A percentile compares a stretch with the other conserved stretches of the same genome.
Evolutionary conservation across 2,888 invertebrate genomes (phyloP).

Genomic region (Ochropacha duplaris): DNA sequence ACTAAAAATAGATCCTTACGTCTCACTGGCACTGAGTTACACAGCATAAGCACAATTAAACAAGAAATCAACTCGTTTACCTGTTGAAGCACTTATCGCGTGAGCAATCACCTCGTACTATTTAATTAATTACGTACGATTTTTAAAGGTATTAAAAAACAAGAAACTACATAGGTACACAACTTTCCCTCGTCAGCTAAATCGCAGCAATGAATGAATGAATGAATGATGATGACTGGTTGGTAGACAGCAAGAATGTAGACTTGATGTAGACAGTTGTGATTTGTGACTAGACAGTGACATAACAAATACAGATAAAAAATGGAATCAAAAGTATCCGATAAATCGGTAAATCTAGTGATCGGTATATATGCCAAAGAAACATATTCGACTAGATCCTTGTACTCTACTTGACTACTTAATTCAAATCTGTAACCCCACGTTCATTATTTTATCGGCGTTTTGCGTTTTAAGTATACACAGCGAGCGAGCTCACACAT

Average conservation of each 20-base stretch:
- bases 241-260: too few species aligned
- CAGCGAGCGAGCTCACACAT: too few species aligned
- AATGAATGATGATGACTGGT: not conserved
- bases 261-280: too few species aligned
- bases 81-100: slow-evolving; percentile 27
- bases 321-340: too few species aligned
- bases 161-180: slow-evolving; percentile 4
- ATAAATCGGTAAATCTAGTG: too few species aligned
- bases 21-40: slow-evolving; percentile 38
- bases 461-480: too few species aligned
- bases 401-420: too few species aligned
- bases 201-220: slow-evolving; percentile 20
- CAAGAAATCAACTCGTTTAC: slow-evolving; percentile 13
- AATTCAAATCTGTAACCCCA: too few species aligned
- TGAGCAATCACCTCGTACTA: slow-evolving; percentile 22
- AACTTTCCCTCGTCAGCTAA: slow-evolving; percentile 32
- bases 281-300: not conserved
- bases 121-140: slow-evolving; percentile 26
- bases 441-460: too few species aligned
- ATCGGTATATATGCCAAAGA: too few species aligned
- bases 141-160: slow-evolving; percentile 14
- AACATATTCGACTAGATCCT: too few species aligned
- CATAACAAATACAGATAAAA: not conserved
- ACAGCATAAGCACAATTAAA: slow-evolving; percentile 16
- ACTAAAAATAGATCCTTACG: slow-evolving; percentile 61